Evolutionary conservation across 2,797 vertebrate species (phyloP).

Genomic region (Peromyscus attwateri): DNA sequence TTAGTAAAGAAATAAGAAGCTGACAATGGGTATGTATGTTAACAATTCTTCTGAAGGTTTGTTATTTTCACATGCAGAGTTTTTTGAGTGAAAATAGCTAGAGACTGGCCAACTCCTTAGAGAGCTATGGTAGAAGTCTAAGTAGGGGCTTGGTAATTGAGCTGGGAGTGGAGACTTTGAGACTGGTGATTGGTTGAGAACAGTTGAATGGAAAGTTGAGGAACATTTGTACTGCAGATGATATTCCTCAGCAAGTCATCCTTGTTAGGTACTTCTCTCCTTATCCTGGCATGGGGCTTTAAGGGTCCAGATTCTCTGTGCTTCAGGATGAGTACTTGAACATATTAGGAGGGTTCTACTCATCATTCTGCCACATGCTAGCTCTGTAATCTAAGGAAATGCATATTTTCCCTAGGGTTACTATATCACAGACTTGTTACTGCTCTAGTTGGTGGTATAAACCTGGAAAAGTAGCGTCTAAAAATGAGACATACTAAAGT

Average conservation of each 20-base stretch:
- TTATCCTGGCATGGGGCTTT: background rate
- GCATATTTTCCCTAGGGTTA: background rate
- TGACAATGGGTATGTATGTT: background rate
- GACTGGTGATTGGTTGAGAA: background rate
- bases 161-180: background rate
- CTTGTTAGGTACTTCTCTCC: background rate
- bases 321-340: background rate
- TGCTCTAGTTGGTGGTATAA: background rate
- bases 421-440: background rate
- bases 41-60: background rate
- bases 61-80: background rate
- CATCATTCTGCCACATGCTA: background rate
- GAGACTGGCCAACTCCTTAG: too few species aligned
- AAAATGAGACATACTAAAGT: background rate
- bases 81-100: background rate
- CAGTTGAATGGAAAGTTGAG: background rate
- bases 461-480: background rate
- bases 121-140: background rate
- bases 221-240: background rate
- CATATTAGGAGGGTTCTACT: background rate
- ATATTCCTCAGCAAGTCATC: background rate
- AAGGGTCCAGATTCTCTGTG: background rate
- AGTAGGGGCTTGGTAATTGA: background rate
- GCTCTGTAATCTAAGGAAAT: background rate
- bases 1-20: background rate